Percentiles rank a stretch among this genome's conserved stretches.
Evolutionary conservation across 2,888 invertebrate species (phyloP).

Genomic region (Oligia strigilis): DNA sequence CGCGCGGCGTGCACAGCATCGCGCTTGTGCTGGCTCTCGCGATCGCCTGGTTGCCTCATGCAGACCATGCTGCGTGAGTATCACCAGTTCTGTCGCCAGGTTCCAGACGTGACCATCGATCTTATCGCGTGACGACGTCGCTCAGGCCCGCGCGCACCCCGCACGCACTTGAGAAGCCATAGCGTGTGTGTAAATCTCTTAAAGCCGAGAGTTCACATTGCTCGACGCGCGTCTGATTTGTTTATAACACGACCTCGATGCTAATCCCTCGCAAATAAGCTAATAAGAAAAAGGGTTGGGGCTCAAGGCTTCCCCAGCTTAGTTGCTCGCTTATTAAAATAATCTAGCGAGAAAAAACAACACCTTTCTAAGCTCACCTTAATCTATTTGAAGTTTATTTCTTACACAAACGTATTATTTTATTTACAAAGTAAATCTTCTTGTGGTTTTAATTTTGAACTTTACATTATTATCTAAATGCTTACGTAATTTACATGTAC

Average conservation of each 20-base stretch:
- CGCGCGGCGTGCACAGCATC: constrained; percentile 84
- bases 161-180: constrained; percentile 75
- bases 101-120: constrained; percentile 57
- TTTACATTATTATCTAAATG: neutral
- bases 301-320: constrained; percentile 45
- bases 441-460: neutral
- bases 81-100: constrained; percentile 42
- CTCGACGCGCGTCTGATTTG: constrained; percentile 70
- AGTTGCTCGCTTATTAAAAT: constrained; percentile 54
- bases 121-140: constrained; percentile 57
- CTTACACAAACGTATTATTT: constrained; percentile 6
- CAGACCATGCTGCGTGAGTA: constrained; percentile 87
- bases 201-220: constrained; percentile 71
- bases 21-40: constrained; percentile 84
- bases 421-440: constrained; percentile 21
- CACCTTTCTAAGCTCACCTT: constrained; percentile 19
- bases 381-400: constrained; percentile 26
- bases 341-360: constrained; percentile 43
- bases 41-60: constrained; percentile 82
- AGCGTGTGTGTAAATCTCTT: constrained; percentile 76
- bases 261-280: constrained; percentile 66
- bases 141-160: constrained; percentile 58
- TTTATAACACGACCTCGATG: constrained; percentile 67
- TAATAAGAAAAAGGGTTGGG: constrained; percentile 63
- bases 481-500: neutral